Evolutionary conservation across 1,140 invertebrate genomes (phyloP), one percentile per base, ranked within the genome.

Genomic region (Portunus trituberculatus): DNA sequence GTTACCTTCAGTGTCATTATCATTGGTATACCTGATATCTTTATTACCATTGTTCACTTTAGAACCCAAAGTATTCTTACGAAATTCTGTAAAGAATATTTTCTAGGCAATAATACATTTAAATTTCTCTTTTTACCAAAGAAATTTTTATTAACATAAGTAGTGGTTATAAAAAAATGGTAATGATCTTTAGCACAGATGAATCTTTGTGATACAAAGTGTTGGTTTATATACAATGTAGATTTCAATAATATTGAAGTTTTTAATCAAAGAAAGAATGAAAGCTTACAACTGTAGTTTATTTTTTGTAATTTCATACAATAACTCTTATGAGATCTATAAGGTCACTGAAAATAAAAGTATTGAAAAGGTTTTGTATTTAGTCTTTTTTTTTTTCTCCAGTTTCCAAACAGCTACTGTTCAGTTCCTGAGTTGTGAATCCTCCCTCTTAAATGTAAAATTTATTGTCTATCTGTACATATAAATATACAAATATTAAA

Each of bases 401-500:
- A 76, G 67, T 25, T 76, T n/a, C 67, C 20, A 20, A 76, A 76
- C 67, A 76, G 67, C 67, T 20, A 76, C 67, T n/a, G 1, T n/a
- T 76, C 67, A n/a, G 67, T 76, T 76, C 67, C 67, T n/a, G 67
- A 76, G 67, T n/a, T 76, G n/a, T n/a, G 67, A n/a, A 20, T 76
- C 20, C 67, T n/a, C 8, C 20, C 67, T n/a, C 67, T 76, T n/a
- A 76, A 7, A 76, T 76, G 67, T 0, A 76, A 76, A 76, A 25
- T 76, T 25, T 76, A 76, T 76, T 25, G 16, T 7, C 67, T 76
- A 76, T 76, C 67, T 76, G 8, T 76, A 76, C 67, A 76, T 76
- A 76, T n/a, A 76, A 76, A 76, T 76, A n/a, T 76, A 76, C 67
- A 76, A 76, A n/a, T n/a, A n/a, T 76, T 76, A 16, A 76, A 76